Evolutionary conservation across 53 echinoderm and acorn worm species (phyloP), one percentile per base, ranked within the genome.

Genomic region (Apostichopus leukothele): DNA sequence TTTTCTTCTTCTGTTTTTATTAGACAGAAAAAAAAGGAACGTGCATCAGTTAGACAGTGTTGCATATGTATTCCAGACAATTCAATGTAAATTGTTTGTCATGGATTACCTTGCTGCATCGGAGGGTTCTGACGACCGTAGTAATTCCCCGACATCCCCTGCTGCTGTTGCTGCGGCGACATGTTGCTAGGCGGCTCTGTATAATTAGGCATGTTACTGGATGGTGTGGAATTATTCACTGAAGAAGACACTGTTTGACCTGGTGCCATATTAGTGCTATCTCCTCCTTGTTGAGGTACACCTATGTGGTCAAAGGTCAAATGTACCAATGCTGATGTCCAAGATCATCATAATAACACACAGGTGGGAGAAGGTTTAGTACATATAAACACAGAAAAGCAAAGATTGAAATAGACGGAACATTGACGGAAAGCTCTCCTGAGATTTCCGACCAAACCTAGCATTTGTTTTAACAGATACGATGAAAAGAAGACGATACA

Each of bases 201-300:
- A 77, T 39, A 77, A 19, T 77, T 77, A 50, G 77, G 77, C 77
- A 77, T 77, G 18, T 77, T 77, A 50, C 50, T 77, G 9, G 77
- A 77, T 13, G 77, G 77, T 77, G 77, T 77, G 50, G 77, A 77
- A 51, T 27, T 77, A 27, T 39, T 77, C 16, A 39, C 77, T 77
- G 77, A 77, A 16, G 77, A 63, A 16, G 63, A 77, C 22, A 77
- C 77, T 50, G 77, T 77, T 39, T 77, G 77, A 13, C 77, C 39
- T 50, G 51, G 23, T 77, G 77, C 25, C 77, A 77, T 77, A 6
- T 77, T 77, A 25, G 50, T 7, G 39, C 6, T 77, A 77, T 77
- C 77, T 16, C 39, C 39, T 39, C 77, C 77, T 27, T 77, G 77
- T 39, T 77, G 77, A 26, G 77, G 77, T 9, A 51, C 9, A 77